Conservation (phyloP, 2,113 vertebrate genomes). For the Actinemys pallida region DNA sequence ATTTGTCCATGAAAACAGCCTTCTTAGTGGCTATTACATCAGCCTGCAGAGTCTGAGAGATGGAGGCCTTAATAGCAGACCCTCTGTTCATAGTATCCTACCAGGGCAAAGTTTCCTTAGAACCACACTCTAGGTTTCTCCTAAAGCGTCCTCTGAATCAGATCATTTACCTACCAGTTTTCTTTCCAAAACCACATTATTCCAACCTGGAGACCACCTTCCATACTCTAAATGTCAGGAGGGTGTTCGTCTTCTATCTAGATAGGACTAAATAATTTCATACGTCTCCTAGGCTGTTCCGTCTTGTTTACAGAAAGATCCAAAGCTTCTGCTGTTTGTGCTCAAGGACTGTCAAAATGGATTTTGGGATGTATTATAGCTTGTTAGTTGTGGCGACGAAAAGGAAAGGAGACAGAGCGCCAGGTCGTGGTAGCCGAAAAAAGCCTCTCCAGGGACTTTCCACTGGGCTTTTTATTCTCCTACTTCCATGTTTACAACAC, state of each 20-base stretch:
- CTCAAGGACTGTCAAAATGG: background rate
- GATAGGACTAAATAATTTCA: background rate
- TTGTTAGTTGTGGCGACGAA: background rate
- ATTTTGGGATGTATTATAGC: background rate
- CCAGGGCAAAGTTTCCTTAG: background rate
- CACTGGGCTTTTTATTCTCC: too few relatives aligned
- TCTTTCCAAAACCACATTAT: background rate
- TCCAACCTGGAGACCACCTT: background rate
- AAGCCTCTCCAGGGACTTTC: too few relatives aligned
- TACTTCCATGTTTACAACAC: too few relatives aligned
- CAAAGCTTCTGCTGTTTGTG: background rate
- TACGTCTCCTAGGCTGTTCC: background rate
- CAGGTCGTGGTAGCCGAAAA: too few relatives aligned
- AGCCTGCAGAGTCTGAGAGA: background rate
- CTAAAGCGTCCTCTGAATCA: background rate
- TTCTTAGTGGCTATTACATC: background rate
- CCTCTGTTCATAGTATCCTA: background rate
- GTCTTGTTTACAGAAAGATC: background rate
- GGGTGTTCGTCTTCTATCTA: background rate
- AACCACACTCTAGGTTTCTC: too few relatives aligned
- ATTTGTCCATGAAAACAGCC: background rate
- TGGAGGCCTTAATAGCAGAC: background rate
- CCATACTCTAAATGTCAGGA: background rate
- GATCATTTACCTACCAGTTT: background rate
- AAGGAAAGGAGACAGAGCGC: too few relatives aligned